A percentile compares a stretch with the other conserved stretches of the same genome.
These are phyloP conservation scores for Onchidella celtica DNA, from an alignment of 2,888 invertebrate species.

Conservation along the genomic window DNA sequence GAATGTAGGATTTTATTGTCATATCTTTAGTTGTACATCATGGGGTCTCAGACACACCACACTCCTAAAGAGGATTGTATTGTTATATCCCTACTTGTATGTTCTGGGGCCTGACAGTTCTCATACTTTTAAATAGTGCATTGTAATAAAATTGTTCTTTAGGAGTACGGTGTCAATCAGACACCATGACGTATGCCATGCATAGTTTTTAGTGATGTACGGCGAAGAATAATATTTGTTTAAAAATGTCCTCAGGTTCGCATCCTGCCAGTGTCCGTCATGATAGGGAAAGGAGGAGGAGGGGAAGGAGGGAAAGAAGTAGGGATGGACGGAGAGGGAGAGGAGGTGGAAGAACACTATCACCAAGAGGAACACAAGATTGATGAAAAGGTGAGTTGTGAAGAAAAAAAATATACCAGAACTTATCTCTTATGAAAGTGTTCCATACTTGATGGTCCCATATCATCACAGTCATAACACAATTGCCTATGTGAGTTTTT, in stretches of 20 bases:
- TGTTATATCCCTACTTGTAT: no score
- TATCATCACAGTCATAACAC: neutral
- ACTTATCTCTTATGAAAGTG: neutral
- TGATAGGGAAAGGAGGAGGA: conserved; percentile 14
- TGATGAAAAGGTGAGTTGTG: conserved; percentile 61
- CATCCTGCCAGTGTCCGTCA: conserved; percentile 4
- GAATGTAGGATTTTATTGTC: no score
- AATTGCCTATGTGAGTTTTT: neutral
- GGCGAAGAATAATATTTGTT: neutral
- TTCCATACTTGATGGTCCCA: no score
- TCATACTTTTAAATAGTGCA: no score
- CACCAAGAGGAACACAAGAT: conserved; percentile 68
- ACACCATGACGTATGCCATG: no score
- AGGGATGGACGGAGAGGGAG: neutral
- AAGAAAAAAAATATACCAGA: neutral
- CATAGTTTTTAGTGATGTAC: no score
- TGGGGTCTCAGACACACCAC: no score
- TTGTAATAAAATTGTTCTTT: no score
- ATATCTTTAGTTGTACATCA: no score
- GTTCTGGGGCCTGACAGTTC: no score
- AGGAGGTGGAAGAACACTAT: conserved; percentile 60
- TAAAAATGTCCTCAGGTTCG: conserved; percentile 8
- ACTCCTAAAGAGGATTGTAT: no score
- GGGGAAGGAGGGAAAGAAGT: neutral
- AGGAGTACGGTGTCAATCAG: no score